Base-by-base conservation (phyloP, 2,888 invertebrate genomes). In the Acrobasis consociella region DNA sequence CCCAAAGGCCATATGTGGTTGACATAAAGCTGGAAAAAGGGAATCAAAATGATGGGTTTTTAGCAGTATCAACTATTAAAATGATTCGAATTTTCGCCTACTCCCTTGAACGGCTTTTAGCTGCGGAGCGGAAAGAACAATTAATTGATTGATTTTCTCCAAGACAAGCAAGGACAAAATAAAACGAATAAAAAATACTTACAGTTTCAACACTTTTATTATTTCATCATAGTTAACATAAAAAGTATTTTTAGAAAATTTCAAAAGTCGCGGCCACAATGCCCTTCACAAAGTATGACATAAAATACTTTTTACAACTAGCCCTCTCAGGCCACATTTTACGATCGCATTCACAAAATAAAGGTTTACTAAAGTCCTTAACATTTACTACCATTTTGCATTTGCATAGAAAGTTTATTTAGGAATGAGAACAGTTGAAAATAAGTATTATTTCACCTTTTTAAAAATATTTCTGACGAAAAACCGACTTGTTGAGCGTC, bases 331-430 rank as follows among this genome's bases (percentile, higher is more conserved):
- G 53, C n/a, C 53, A 53, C 38, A 37, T 38, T 53, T 53, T 53
- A 53, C 38, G 53, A n/a, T 53, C 37, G 53, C 37, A 53, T 53
- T 53, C 38, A 53, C 37, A 53, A 53, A 53, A 50, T 46, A 46
- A 53, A 53, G 37, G 38, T 53, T 53, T 53, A 31, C 53, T 17
- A 51, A 11, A n/a, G n/a, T 38, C 53, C 53, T 22, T 52, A 22
- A 52, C 22, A 52, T 52, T 50, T 50, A 50, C 31, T 31, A 31
- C 31, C 31, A 31, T 31, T 53, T 38, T 53, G n/a, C n/a, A 53
- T 46, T 53, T 38, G 15, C 7, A 52, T 22, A 53, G 15, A 53
- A 53, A 50, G 13, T 46, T 42, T 42, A 1, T 46, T n/a, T 13
- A 13, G 46, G 13, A n/a, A 46, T 46, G 46, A 46, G 13, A 46